Percentiles rank a stretch among this genome's conserved stretches.
phyloP scores from a whole-genome alignment of 2,113 vertebrate species.

The Cervus canadensis region DNA sequence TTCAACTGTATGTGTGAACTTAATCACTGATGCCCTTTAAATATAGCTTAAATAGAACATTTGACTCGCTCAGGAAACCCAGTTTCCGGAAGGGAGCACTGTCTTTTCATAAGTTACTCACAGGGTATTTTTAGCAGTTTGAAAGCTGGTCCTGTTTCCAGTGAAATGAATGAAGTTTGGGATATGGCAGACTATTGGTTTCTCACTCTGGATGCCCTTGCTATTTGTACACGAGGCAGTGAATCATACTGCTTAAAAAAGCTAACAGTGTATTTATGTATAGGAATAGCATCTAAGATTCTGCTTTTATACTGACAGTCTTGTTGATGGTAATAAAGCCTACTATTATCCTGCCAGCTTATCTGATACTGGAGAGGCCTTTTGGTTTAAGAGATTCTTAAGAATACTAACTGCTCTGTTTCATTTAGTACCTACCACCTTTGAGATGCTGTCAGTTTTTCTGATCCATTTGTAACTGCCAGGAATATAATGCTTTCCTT shows the following conservation, averaged over 20 bases:
- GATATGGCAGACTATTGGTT: slow-evolving; percentile 13
- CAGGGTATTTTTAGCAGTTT: slow-evolving; percentile 41
- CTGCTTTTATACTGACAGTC: slow-evolving; percentile 39
- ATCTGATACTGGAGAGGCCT: slow-evolving; percentile 4
- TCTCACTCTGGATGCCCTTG: slow-evolving; percentile 23
- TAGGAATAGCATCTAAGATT: slow-evolving; percentile 35
- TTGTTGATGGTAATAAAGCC: slow-evolving; percentile 48
- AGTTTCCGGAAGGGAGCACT: background rate
- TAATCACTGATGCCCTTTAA: background rate
- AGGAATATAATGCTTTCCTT: background rate
- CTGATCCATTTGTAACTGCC: background rate
- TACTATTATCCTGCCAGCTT: slow-evolving; percentile 40
- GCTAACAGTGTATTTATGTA: slow-evolving; percentile 19
- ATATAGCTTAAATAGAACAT: background rate
- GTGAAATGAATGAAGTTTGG: slow-evolving; percentile 3
- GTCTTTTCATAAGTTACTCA: background rate
- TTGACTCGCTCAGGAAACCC: background rate
- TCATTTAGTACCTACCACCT: background rate
- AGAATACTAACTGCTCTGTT: slow-evolving; percentile 18
- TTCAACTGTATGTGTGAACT: background rate
- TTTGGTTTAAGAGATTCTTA: slow-evolving; percentile 17
- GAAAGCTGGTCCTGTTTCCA: slow-evolving; percentile 21
- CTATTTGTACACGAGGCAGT: slow-evolving; percentile 1
- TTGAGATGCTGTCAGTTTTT: background rate
- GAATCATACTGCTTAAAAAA: slow-evolving; percentile 44